phyloP scores from a whole-genome alignment of 2,888 invertebrate genomes.

The Quadroppia sp. region DNA sequence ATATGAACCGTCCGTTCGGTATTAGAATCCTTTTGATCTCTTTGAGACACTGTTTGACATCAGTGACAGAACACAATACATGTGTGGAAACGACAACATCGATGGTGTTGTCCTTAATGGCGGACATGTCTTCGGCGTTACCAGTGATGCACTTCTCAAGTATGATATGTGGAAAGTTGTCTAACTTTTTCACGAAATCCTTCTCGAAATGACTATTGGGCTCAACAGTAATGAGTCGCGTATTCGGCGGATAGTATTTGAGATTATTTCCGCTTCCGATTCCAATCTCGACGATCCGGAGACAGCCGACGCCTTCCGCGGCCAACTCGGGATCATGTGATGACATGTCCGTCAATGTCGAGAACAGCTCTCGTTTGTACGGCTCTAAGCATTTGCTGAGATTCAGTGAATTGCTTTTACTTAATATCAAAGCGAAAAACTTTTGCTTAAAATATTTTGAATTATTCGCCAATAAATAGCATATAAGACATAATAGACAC shows the following conservation, averaged over 20 bases:
- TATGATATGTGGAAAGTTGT: constrained; percentile 34
- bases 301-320: constrained; percentile 4
- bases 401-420: constrained; percentile 16
- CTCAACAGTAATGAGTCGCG: constrained; percentile 48
- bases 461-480: neutral
- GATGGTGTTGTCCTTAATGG: constrained; percentile 48
- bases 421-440: constrained; percentile 16
- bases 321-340: constrained; percentile 10
- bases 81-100: constrained; percentile 50
- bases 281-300: constrained; percentile 48
- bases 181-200: constrained; percentile 44
- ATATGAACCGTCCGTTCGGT: constrained; percentile 48
- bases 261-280: constrained; percentile 47
- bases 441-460: constrained; percentile 26
- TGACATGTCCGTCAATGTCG: neutral
- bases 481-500: neutral
- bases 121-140: constrained; percentile 49
- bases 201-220: constrained; percentile 47
- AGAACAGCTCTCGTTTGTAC: constrained; percentile 14
- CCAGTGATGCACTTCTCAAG: constrained; percentile 46
- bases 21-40: constrained; percentile 50
- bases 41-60: constrained; percentile 48
- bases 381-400: constrained; percentile 23
- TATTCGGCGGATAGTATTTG: constrained; percentile 48
- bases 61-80: constrained; percentile 50